phyloP scores from a whole-genome alignment of 2,888 invertebrate genomes.

The Brassicogethes aeneus region DNA sequence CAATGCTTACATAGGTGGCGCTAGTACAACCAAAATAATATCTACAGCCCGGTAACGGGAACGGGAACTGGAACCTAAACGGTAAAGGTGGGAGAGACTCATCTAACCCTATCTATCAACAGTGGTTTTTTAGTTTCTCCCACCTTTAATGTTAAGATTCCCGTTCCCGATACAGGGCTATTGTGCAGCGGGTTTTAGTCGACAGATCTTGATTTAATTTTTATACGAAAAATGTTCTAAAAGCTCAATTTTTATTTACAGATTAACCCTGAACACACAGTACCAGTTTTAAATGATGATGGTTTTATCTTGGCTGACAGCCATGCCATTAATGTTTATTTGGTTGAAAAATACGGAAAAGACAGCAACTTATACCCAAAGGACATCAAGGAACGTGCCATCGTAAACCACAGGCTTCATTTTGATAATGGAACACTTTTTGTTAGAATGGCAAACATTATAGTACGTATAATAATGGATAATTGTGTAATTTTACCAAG shows the following conservation, averaged over 20 bases:
- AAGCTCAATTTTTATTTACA: no score
- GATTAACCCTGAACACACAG: slow-evolving; percentile 41
- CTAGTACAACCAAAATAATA: no score
- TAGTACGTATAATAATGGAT: not conserved
- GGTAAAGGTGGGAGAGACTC: no score
- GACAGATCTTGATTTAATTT: no score
- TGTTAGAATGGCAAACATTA: not conserved
- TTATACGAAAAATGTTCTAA: no score
- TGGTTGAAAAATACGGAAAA: slow-evolving; percentile 16
- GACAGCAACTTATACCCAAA: slow-evolving; percentile 13
- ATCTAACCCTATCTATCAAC: no score
- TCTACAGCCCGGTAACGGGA: no score
- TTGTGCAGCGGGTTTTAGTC: not conserved
- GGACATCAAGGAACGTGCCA: slow-evolving; percentile 9
- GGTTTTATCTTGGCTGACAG: slow-evolving; percentile 39
- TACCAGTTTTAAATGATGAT: slow-evolving; percentile 28
- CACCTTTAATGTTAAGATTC: no score
- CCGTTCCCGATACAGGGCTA: not conserved
- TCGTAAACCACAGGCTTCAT: slow-evolving; percentile 16
- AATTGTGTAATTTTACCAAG: no score
- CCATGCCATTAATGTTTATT: slow-evolving; percentile 42
- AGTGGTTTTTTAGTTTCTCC: no score
- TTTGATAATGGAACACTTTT: slow-evolving; percentile 13
- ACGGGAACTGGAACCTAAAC: no score
- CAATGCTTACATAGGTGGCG: no score